Base-by-base conservation (phyloP, 2,113 vertebrate species). In the Pteruthius melanotis region DNA sequence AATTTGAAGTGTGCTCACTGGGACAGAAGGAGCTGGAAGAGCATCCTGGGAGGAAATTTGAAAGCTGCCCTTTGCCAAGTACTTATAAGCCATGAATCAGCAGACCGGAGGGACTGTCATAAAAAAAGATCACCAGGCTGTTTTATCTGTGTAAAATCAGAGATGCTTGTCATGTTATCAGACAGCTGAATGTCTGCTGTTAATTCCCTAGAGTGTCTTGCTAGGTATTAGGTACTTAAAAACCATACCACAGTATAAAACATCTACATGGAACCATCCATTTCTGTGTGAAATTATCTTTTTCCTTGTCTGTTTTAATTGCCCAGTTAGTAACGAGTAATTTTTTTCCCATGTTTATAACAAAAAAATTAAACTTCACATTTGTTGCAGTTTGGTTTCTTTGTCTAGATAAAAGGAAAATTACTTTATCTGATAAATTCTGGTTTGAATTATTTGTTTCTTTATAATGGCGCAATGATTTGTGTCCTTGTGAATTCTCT, bases 101-200 rank as follows among this genome's bases (percentile, higher is more conserved):
- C 89, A 95, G 74, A 64, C 83, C 57, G 54, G 30, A 77, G 44
- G 60, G 39, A 80, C 60, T 89, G 80, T 74, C 83, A 90, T 59
- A 61, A 90, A 81, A 81, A 52, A 88, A 93, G 64, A 95, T 78
- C 90, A 91, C 52, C 70, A 86, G 69, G 19, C 45, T 95, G 33
- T 61, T 93, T 95, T 74, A 83, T 88, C 78, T 94, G 28, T 91
- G 33, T 80, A 77, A 91, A 96, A 93, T 94, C 75, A 80, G 90
- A 94, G 83, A 82, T 81, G 40, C 79, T 93, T 89, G 76, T 94
- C 79, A 49, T 87, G 72, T 68, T 94, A 54, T 53, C 2, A 30
- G 89, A 60, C 82, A 91, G 61, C 65, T 39, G 54, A 89, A 47
- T 79, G 47, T 76, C 37, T 94, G 85, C 76, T 91, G 47, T 49